Evolutionary conservation across 2,797 vertebrate genomes (phyloP).

Genomic region (Eospalax fontanierii): DNA sequence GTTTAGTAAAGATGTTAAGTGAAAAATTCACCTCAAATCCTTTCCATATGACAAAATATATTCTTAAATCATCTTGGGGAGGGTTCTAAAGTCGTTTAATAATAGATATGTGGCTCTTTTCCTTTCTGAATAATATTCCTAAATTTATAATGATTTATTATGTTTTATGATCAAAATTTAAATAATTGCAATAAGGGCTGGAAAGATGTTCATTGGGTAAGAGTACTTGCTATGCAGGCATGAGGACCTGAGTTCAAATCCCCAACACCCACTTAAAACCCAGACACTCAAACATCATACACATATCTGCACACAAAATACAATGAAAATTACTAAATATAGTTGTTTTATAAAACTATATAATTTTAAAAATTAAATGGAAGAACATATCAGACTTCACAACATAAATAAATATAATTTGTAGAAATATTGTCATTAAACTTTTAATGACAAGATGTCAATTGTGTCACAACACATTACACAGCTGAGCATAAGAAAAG

Average conservation of each 20-base stretch:
- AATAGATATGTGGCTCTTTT: constrained; percentile 12
- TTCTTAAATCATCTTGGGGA: constrained; percentile 38
- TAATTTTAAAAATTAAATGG: neutral
- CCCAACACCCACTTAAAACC: neutral
- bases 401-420: constrained; percentile 31
- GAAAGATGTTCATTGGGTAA: neutral
- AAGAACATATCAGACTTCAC: neutral
- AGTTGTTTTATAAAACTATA: too few species aligned
- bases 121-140: neutral
- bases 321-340: too few species aligned
- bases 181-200: constrained; percentile 16
- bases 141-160: neutral
- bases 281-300: too few species aligned
- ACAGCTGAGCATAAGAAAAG: neutral
- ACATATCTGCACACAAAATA: neutral
- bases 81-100: constrained; percentile 48
- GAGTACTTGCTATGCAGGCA: neutral
- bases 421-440: neutral
- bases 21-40: constrained; percentile 48
- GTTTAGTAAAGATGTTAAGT: constrained; percentile 60
- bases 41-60: constrained; percentile 55
- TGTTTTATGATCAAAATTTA: constrained; percentile 19
- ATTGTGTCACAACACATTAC: neutral
- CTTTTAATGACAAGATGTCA: neutral
- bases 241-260: neutral